These are phyloP conservation scores for Drosophila simulans DNA, from an alignment of 1,140 invertebrate genomes.

Conservation along the genomic window DNA sequence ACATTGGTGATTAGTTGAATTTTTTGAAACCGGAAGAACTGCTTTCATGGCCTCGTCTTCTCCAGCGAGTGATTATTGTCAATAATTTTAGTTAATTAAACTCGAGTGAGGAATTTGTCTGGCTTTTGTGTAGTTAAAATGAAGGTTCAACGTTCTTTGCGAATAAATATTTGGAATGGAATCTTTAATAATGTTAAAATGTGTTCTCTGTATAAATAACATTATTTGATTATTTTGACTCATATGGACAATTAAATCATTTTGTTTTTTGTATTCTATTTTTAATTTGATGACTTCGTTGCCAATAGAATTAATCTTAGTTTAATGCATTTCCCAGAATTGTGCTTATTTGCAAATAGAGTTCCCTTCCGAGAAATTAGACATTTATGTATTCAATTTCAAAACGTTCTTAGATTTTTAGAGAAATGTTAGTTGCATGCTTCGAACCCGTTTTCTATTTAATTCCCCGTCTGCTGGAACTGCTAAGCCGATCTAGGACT, in stretches of 20 bases:
- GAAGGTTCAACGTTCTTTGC: background rate
- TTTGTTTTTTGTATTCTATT: too few species aligned
- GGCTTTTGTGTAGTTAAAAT: background rate
- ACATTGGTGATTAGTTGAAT: slow-evolving; percentile 31
- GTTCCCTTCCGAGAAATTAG: background rate
- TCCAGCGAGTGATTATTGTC: slow-evolving; percentile 11
- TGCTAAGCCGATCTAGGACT: slow-evolving; percentile 38
- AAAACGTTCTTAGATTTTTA: background rate
- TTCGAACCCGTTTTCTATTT: slow-evolving; percentile 17
- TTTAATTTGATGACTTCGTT: too few species aligned
- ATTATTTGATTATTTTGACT: too few species aligned
- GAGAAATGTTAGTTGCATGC: slow-evolving; percentile 18
- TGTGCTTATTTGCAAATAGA: too few species aligned
- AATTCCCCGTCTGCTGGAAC: slow-evolving; percentile 14
- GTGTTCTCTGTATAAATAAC: too few species aligned
- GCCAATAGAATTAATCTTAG: background rate
- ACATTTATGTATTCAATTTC: too few species aligned
- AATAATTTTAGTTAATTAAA: slow-evolving; percentile 34
- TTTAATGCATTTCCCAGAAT: too few species aligned
- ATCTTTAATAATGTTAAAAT: background rate
- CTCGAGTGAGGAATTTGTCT: slow-evolving; percentile 8
- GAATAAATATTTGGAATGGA: slow-evolving; percentile 2
- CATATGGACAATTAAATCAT: too few species aligned
- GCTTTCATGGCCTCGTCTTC: slow-evolving; percentile 10
- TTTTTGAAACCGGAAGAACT: slow-evolving; percentile 37